Evolutionary conservation across 2,888 invertebrate genomes (phyloP).

Genomic region (Polietes domitor): DNA sequence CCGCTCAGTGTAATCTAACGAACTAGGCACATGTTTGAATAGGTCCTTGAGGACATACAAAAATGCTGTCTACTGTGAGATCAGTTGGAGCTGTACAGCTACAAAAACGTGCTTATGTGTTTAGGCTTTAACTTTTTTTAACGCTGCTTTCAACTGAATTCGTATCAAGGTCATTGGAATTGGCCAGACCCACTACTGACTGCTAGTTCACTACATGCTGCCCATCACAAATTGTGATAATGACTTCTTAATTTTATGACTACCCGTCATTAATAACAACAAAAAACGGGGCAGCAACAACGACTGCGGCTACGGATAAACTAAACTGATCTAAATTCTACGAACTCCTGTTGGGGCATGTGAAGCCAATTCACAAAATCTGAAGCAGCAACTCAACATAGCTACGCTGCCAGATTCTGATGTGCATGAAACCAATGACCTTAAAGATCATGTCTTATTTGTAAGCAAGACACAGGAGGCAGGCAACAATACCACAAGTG

Average conservation of each 20-base stretch:
- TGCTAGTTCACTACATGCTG: neutral
- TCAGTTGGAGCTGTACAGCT: too few species aligned
- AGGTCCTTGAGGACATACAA: too few species aligned
- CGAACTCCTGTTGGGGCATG: slow-evolving; percentile 38
- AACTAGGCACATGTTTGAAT: too few species aligned
- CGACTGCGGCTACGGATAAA: neutral
- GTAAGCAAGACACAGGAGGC: slow-evolving; percentile 29
- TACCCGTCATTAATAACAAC: slow-evolving; percentile 23
- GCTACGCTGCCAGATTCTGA: slow-evolving; percentile 6
- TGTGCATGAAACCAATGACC: slow-evolving; percentile 60
- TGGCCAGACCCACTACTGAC: neutral
- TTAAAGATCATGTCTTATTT: slow-evolving; percentile 66
- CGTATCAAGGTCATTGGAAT: slow-evolving; percentile 26
- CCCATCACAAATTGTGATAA: slow-evolving; percentile 4
- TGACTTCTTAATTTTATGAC: slow-evolving; percentile 51
- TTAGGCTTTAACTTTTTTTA: neutral
- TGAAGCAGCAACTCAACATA: slow-evolving; percentile 39
- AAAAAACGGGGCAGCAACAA: neutral
- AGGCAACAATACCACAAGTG: slow-evolving; percentile 23
- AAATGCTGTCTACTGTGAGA: too few species aligned
- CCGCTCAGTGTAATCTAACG: too few species aligned
- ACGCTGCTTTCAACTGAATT: neutral
- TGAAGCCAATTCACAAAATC: slow-evolving; percentile 3
- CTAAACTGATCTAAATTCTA: slow-evolving; percentile 43
- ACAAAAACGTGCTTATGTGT: too few species aligned